Evolutionary conservation across 2,797 vertebrate species (phyloP).

Genomic region (Okamejei kenojei): DNA sequence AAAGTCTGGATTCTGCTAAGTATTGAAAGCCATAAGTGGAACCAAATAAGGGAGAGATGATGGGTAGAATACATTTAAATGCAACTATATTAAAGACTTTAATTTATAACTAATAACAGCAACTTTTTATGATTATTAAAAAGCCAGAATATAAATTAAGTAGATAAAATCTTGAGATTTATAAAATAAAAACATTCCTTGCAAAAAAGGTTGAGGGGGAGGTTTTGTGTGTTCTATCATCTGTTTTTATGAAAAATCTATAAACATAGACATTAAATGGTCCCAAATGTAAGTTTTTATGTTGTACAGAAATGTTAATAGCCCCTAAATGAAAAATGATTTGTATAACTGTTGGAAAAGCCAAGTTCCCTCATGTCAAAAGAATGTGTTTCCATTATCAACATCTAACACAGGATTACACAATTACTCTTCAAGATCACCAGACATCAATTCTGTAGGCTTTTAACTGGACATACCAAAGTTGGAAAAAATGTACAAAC

Average conservation of each 20-base stretch:
- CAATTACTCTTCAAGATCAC: too few species aligned
- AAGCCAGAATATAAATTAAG: neutral
- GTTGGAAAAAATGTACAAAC: too few species aligned
- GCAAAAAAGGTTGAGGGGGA: neutral
- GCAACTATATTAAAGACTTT: neutral
- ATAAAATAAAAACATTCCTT: neutral
- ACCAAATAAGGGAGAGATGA: too few species aligned
- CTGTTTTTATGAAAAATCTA: neutral
- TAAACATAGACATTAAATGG: neutral
- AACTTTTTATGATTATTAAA: neutral
- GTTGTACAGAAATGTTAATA: neutral
- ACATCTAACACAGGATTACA: neutral
- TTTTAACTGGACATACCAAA: too few species aligned
- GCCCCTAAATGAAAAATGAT: neutral
- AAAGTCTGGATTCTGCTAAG: too few species aligned
- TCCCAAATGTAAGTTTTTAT: neutral
- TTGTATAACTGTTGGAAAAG: neutral
- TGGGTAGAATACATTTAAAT: neutral
- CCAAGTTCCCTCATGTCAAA: neutral
- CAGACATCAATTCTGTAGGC: too few species aligned
- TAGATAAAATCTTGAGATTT: neutral
- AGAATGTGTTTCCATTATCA: neutral
- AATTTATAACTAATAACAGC: conserved; percentile 14
- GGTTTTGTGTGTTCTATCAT: neutral
- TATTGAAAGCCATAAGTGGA: too few species aligned